Evolutionary conservation across 1,140 invertebrate genomes (phyloP), one percentile per base, ranked within the genome.

Genomic region (Pinna nobilis): DNA sequence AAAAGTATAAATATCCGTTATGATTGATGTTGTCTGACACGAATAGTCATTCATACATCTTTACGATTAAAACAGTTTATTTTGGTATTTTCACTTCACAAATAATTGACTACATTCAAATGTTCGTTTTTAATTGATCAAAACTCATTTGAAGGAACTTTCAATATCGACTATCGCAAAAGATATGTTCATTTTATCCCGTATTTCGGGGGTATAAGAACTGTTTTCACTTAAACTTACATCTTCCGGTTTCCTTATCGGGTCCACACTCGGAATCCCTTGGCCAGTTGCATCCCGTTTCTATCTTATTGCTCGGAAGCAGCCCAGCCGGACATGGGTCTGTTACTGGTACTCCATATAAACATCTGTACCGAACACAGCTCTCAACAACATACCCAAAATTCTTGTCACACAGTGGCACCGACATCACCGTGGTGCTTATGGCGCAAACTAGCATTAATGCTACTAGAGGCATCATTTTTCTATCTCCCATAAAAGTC

Each of bases 281-380:
- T 33, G 53, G 28, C 53, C 53, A 57, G 28, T 33, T 57, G 25
- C 53, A 57, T 4, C 53, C 53, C 35, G 53, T 57, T 33, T 7
- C 53, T 6, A 9, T 33, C 35, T 57, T 57, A 32, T 32, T 33
- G 20, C 30, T 15, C 5, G 53, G 53, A 18, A 33, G 35, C 13
- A 57, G 28, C n/a, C 53, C 53, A 15, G 13, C 3, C 6, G 53
- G 53, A 30, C 53, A 57, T 13, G 53, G 30, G 9, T 57, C 53
- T n/a, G 32, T 28, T 3, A 32, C 20, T 18, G 53, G 30, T 32
- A 3, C 4, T 32, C 53, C 53, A 30, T n/a, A 32, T 18, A 57
- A 33, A 57, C 53, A 57, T 9, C 53, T 57, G 28, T 57, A 57
- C 20, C 53, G 25, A 0, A 57, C 53, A 32, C 53, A 57, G 6